Evolutionary conservation across 1,140 invertebrate species (phyloP).

Genomic region (Sycophila sp.): DNA sequence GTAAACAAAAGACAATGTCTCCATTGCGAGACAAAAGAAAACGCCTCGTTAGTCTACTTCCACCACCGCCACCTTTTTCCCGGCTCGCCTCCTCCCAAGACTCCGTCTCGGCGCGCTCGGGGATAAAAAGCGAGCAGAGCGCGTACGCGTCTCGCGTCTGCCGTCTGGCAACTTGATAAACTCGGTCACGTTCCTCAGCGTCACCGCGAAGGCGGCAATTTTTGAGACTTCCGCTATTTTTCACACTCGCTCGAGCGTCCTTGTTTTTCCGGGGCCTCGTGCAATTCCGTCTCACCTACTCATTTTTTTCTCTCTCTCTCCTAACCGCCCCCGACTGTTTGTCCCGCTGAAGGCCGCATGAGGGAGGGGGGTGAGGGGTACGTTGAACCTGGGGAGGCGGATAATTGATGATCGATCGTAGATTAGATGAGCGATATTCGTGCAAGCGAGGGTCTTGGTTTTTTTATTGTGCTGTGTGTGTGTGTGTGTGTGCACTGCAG

Average conservation of each 20-base stretch:
- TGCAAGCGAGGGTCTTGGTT: neutral
- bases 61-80: neutral
- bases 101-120: neutral
- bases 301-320: neutral
- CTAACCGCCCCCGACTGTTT: too few species aligned
- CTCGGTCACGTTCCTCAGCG: neutral
- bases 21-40: too few species aligned
- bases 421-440: constrained; percentile 4
- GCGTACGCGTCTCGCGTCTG: neutral
- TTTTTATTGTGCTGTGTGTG: neutral
- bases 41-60: neutral
- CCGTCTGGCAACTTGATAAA: constrained; percentile 29
- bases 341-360: neutral
- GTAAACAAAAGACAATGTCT: neutral
- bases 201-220: neutral
- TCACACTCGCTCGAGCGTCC: constrained; percentile 15
- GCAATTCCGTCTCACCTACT: neutral
- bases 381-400: neutral
- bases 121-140: neutral
- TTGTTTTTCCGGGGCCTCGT: neutral
- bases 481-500: too few species aligned
- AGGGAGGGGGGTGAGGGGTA: neutral
- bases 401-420: constrained; percentile 9
- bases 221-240: constrained; percentile 20
- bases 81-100: neutral